Conservation (phyloP, 2,888 invertebrate genomes). For the Luperina testacea region DNA sequence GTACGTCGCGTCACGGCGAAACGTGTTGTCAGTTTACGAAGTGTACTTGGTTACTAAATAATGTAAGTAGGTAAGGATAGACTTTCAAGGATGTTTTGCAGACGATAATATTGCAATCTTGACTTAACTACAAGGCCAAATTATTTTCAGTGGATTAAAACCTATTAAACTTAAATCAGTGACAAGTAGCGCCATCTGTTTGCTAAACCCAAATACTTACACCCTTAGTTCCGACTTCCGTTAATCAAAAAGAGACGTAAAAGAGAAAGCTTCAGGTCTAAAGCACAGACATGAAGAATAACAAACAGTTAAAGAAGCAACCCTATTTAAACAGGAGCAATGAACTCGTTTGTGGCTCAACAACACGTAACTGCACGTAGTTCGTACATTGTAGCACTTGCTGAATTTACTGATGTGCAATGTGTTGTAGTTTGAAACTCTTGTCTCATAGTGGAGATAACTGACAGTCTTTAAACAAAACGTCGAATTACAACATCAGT, state of each 20-base stretch:
- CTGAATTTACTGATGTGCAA: conserved; percentile 21
- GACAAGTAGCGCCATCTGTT: conserved; percentile 19
- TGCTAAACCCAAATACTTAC: background rate
- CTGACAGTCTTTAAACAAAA: background rate
- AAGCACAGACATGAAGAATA: background rate
- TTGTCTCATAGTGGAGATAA: background rate
- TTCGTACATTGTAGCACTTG: conserved; percentile 8
- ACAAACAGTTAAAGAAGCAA: conserved; percentile 21
- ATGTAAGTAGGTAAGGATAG: background rate
- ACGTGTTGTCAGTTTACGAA: background rate
- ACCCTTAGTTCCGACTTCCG: background rate
- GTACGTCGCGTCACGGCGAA: too few relatives aligned
- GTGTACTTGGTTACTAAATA: background rate
- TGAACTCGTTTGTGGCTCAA: conserved; percentile 42
- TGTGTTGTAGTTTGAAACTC: background rate
- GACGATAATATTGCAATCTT: background rate
- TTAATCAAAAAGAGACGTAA: background rate
- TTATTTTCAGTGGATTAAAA: background rate
- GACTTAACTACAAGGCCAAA: background rate
- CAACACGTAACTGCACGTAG: conserved; percentile 27
- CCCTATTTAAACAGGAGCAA: conserved; percentile 40
- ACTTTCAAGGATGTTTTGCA: background rate
- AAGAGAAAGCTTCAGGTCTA: conserved; percentile 7
- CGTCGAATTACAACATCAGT: background rate
- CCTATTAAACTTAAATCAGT: background rate